These are phyloP conservation scores for Trissoscelio sp. DNA, from an alignment of 2,888 invertebrate genomes.

Conservation along the genomic window DNA sequence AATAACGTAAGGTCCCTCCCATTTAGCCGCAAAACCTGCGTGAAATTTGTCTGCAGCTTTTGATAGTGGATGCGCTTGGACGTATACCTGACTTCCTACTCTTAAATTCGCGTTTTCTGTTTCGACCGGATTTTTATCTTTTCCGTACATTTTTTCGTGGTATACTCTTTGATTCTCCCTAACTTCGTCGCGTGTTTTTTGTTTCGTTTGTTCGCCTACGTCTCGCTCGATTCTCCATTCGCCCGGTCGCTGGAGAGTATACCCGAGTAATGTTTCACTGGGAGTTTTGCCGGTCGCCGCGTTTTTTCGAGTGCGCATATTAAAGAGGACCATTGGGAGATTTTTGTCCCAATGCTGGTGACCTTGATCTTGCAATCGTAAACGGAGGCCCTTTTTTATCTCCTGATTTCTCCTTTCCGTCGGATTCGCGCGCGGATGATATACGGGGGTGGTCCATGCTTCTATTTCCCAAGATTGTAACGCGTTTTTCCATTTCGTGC, in stretches of 20 bases:
- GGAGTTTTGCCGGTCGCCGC: constrained; percentile 14
- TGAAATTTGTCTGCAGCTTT: constrained; percentile 39
- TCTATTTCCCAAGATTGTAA: neutral
- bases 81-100: too few relatives aligned
- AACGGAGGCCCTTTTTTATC: constrained; percentile 5
- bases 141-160: too few relatives aligned
- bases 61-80: constrained; percentile 24
- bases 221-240: constrained; percentile 28
- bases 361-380: neutral
- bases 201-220: neutral
- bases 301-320: constrained; percentile 8
- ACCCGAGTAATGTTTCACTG: neutral
- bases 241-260: constrained; percentile 14
- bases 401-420: constrained; percentile 21
- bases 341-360: constrained; percentile 24
- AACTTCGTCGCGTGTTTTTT: neutral
- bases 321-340: constrained; percentile 16
- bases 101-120: too few relatives aligned
- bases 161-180: too few relatives aligned
- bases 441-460: constrained; percentile 34
- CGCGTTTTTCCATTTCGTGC: neutral
- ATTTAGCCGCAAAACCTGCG: constrained; percentile 39
- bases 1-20: constrained; percentile 22
- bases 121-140: too few relatives aligned
- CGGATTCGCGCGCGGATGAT: constrained; percentile 25